These are phyloP conservation scores for Alloscopus bannaensis DNA, from an alignment of 2,888 invertebrate species.

Conservation along the genomic window DNA sequence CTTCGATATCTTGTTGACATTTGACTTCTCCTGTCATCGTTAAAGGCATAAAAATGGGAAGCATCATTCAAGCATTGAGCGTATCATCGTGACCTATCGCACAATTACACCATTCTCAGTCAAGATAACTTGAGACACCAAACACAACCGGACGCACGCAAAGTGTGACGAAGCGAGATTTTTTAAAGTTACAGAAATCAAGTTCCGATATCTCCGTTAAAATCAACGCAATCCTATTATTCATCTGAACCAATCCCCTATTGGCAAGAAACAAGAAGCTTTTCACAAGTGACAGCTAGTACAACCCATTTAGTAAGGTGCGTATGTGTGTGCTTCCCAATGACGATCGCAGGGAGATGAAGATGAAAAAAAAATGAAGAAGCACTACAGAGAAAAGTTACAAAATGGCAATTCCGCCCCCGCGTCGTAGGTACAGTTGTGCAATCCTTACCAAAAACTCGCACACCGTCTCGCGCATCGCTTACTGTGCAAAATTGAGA, in stretches of 20 bases:
- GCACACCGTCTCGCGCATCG: neutral
- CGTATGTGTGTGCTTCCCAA: constrained; percentile 8
- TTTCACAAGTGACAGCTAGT: constrained; percentile 25
- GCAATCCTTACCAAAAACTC: constrained; percentile 19
- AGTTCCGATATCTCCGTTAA: neutral
- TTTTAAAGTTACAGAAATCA: neutral
- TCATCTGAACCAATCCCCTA: neutral
- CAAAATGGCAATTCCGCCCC: constrained; percentile 33
- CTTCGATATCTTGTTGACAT: no score
- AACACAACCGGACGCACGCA: no score
- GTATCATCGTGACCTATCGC: no score
- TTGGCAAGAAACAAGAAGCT: constrained; percentile 30
- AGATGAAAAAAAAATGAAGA: constrained; percentile 19
- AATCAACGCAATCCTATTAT: neutral
- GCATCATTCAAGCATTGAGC: no score
- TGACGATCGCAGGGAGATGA: no score
- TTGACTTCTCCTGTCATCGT: no score
- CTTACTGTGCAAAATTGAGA: constrained; percentile 5
- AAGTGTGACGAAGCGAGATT: neutral
- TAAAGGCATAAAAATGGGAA: no score
- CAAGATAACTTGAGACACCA: no score
- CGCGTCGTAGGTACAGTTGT: neutral
- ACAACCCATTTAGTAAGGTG: constrained; percentile 22
- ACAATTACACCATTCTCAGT: no score
- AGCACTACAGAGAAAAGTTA: constrained; percentile 3